Evolutionary conservation across 2,888 invertebrate genomes (phyloP), one percentile per base, ranked within the genome.

Genomic region (Napeogenes inachia): DNA sequence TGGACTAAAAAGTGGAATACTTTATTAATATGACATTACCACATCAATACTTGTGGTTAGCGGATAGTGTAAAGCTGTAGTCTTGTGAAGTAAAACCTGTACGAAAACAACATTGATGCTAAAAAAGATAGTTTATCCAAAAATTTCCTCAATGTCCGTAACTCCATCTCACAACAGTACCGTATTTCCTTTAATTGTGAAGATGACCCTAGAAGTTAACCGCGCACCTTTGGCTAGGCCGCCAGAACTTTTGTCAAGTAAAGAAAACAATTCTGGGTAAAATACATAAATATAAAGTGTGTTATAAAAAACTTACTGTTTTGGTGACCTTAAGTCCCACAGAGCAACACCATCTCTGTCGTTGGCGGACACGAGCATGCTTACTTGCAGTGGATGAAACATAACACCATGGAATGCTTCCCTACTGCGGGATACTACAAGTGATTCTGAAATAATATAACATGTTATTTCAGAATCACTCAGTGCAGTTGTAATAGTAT

Each of bases 371-470:
- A 96, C 96, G 64, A 98, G 81, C 71, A 95, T 92, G 72, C 94
- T 92, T 0, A 95, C 92, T 76, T 97, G 97, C 33, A 92, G 89
- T 0, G 98, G 98, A 86, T 98, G 97, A 84, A 95, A 98, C 94
- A 96, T 96, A 46, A 98, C 98, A n/a, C 97, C 96, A 85, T 98
- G 98, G 89, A 97, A 98, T n/a, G 97, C 82, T 67, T 87, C 89
- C n/a, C 89, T 78, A 70, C 89, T 89, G 59, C 90, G 87, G 0
- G 89, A 81, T 77, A 91, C 83, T 61, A 90, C 87, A 72, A 91
- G 66, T 0, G 87, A 89, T 78, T 94, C 94, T 76, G 94, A 92
- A 74, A 95, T 61, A 56, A 12, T 46, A 6, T 54, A 4, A 47
- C 54, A 53, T 47, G n/a, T 46, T 3, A 47, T 30, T 3, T 10